Percentiles rank a stretch among this genome's conserved stretches.
Evolutionary conservation across 2,797 vertebrate genomes (phyloP).

Genomic region (Dermochelys coriacea): DNA sequence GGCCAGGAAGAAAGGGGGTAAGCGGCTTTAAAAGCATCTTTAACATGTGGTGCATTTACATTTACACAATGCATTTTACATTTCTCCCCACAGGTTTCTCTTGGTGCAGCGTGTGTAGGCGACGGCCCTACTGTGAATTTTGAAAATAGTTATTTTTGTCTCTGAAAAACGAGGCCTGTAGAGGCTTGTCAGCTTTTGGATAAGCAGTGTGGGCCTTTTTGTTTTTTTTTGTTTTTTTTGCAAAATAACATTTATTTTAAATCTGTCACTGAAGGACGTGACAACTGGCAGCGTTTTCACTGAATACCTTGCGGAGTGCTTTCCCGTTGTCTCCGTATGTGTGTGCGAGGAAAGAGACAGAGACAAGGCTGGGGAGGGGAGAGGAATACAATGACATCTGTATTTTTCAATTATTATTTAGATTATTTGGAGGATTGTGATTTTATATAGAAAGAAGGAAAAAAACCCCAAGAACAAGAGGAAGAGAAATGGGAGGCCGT

Average conservation of each 20-base stretch:
- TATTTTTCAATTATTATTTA: conserved; percentile 50
- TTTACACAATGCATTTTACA: conserved; percentile 81
- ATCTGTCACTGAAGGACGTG: conserved; percentile 76
- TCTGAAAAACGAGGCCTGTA: conserved; percentile 84
- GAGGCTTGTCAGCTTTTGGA: conserved; percentile 85
- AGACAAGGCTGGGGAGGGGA: conserved; percentile 54
- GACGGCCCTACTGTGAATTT: conserved; percentile 87
- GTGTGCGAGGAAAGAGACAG: background rate
- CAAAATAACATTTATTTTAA: conserved; percentile 77
- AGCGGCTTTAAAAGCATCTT: conserved; percentile 53
- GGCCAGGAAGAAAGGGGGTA: conserved; percentile 41
- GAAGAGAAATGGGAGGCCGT: conserved; percentile 30
- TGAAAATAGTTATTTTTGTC: conserved; percentile 88
- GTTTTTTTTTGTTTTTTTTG: no score
- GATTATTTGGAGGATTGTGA: conserved; percentile 72
- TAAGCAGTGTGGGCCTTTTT: conserved; percentile 78
- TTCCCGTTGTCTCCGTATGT: conserved; percentile 51
- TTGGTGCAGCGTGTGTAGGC: conserved; percentile 83
- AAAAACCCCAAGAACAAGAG: conserved; percentile 16
- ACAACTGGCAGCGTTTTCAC: conserved; percentile 68
- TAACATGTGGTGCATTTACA: conserved; percentile 70
- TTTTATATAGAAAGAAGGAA: conserved; percentile 68
- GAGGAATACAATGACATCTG: conserved; percentile 69
- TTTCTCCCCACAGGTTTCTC: conserved; percentile 83
- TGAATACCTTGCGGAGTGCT: conserved; percentile 67